phyloP scores from a whole-genome alignment of 2,888 invertebrate species.

The Calameuta idolon region DNA sequence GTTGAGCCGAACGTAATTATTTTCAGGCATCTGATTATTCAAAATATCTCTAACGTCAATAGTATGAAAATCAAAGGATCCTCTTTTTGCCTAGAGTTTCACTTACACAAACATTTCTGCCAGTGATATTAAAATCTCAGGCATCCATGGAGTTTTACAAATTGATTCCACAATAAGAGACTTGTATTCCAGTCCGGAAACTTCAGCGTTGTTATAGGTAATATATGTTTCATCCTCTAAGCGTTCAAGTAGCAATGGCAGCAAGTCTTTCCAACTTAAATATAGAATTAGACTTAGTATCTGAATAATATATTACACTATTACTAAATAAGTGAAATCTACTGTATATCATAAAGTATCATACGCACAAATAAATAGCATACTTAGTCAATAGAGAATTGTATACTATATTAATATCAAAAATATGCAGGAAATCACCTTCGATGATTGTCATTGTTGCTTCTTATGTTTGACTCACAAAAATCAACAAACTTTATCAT shows the following conservation, averaged over 20 bases:
- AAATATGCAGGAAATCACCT: constrained; percentile 54
- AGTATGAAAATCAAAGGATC: too few species aligned
- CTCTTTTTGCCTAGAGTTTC: not conserved
- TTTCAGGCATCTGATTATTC: not conserved
- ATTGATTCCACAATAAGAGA: constrained; percentile 72
- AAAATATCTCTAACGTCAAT: not conserved
- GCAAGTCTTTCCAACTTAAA: constrained; percentile 76
- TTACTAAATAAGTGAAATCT: not conserved
- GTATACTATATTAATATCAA: not conserved
- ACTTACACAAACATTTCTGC: constrained; percentile 77
- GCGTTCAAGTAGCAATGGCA: constrained; percentile 74
- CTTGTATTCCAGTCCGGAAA: constrained; percentile 73
- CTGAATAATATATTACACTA: not conserved
- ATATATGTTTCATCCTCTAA: constrained; percentile 70
- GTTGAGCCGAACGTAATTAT: not conserved
- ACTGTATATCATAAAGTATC: not conserved
- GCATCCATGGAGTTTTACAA: constrained; percentile 73
- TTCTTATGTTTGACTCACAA: constrained; percentile 70
- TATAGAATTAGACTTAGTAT: constrained; percentile 17
- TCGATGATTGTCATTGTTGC: constrained; percentile 68
- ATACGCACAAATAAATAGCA: not conserved
- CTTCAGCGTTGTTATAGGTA: constrained; percentile 71
- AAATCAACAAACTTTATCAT: constrained; percentile 71
- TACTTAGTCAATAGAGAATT: not conserved
- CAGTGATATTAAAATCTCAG: constrained; percentile 73